A percentile compares a stretch with the other conserved stretches of the same genome.
Conservation (phyloP, 2,113 vertebrate genomes). For the Leptobrachium ailaonicum region DNA sequence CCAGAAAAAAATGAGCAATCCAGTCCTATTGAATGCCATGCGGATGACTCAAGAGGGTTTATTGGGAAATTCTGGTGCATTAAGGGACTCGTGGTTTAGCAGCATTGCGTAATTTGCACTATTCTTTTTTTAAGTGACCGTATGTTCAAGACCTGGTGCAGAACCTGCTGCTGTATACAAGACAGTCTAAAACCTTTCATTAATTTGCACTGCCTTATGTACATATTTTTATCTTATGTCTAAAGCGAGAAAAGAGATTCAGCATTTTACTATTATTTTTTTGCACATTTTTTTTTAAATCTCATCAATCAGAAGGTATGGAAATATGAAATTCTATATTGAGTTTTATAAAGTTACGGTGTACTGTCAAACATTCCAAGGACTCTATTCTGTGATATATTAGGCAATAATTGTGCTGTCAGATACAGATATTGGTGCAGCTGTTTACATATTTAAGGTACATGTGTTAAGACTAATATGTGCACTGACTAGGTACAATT, state of each 20-base stretch:
- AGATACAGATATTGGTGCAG: background rate
- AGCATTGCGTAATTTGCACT: conserved; percentile 11
- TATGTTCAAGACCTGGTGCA: background rate
- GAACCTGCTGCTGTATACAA: background rate
- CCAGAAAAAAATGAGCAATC: background rate
- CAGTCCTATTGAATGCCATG: too few species aligned
- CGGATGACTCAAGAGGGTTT: background rate
- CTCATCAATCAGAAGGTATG: too few species aligned
- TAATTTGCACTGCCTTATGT: conserved; percentile 24
- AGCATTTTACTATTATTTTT: background rate
- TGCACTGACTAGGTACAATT: background rate
- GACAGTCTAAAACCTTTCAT: background rate
- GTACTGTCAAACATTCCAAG: background rate
- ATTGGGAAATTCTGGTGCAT: background rate
- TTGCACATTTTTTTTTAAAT: too few species aligned
- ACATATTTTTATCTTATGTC: background rate
- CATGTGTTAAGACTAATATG: background rate
- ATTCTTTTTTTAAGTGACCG: background rate
- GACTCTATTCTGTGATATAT: background rate
- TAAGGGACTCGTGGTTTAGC: background rate
- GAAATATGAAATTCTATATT: too few species aligned
- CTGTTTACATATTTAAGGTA: conserved; percentile 16
- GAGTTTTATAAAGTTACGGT: too few species aligned
- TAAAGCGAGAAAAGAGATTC: background rate
- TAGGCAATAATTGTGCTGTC: background rate